Percentiles rank a stretch among this genome's conserved stretches.
phyloP scores from a whole-genome alignment of 2,113 vertebrate genomes.

The Anhinga rufa region DNA sequence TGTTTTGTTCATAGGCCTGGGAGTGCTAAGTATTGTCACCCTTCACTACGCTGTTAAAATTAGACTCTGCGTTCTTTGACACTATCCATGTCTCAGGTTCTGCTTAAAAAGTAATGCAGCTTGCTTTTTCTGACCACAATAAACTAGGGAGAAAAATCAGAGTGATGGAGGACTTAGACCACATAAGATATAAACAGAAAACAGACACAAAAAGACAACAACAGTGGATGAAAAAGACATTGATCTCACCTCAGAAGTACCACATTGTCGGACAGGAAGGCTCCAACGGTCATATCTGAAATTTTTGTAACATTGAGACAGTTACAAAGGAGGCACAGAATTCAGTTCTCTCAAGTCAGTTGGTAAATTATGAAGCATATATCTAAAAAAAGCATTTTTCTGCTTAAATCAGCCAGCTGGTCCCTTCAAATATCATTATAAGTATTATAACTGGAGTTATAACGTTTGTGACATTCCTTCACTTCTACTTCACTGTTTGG shows the following conservation, averaged over 20 bases:
- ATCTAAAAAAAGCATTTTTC: not conserved
- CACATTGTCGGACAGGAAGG: conserved; percentile 92
- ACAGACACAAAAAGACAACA: not conserved
- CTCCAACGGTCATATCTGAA: conserved; percentile 93
- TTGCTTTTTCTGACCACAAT: not conserved
- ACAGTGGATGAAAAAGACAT: not conserved
- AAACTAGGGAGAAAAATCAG: not conserved
- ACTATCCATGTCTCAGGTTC: not conserved
- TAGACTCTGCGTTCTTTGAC: not conserved
- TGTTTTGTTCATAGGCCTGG: not conserved
- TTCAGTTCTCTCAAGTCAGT: not conserved
- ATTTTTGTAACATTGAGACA: conserved; percentile 24
- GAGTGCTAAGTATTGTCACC: not conserved
- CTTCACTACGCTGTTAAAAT: not conserved
- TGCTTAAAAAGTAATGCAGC: not conserved
- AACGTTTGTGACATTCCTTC: not conserved
- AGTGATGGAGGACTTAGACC: not conserved
- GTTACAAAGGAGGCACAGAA: not conserved
- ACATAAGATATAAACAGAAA: not conserved
- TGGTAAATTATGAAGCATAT: not conserved
- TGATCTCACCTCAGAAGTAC: conserved; percentile 88
- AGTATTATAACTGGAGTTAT: not conserved
- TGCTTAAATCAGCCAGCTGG: not conserved
- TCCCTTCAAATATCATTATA: not conserved
- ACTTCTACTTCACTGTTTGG: not conserved